Base-by-base conservation (phyloP, 2,113 vertebrate genomes). In the Glaucomys volans region DNA sequence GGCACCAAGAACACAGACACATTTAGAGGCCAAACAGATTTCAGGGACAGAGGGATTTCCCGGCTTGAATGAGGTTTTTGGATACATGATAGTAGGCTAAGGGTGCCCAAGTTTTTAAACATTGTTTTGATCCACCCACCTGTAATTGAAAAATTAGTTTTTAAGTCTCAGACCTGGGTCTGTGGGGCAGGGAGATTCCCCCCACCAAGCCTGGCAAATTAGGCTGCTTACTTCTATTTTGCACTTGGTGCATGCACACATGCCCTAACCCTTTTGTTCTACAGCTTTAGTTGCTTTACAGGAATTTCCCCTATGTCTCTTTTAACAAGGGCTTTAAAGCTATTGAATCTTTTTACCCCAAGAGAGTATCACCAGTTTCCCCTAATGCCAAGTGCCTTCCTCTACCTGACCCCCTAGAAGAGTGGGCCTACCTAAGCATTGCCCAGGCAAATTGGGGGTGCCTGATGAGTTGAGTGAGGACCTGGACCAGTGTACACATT, bases 401-500 rank as follows among this genome's bases (percentile, higher is more conserved):
- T 24, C 30, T 26, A 81, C 3, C 24, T 1, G 2, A 52, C 69
- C 95, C 92, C 72, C 84, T 92, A 37, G 71, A 77, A 96, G 37
- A 44, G 74, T 64, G 75, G 95, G 90, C 90, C 97, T 95, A 89
- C 81, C 96, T 95, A 83, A 75, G 66, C 37, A 94, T 97, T 90
- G 96, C 94, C 87, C 32, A 95, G 86, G 84, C 37, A 96, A 95
- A 97, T 32, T 87, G 92, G 82, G 81, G 69, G 82, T 80, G 40
- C 24, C 95, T 76, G 80, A 80, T 87, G 57, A 83, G 82, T 40
- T 22, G 20, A 30, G 83, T 91, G 57, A 75, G 62, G 82, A 91
- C 28, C 30, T 0, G 11, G 32, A 76, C 69, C 69, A 97, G 84
- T 74, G 85, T 97, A 97, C 97, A 97, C 98, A 99, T 99, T 99